Evolutionary conservation across 1,140 invertebrate species (phyloP), one percentile per base, ranked within the genome.

Genomic region (Ptiloglossa arizonensis): DNA sequence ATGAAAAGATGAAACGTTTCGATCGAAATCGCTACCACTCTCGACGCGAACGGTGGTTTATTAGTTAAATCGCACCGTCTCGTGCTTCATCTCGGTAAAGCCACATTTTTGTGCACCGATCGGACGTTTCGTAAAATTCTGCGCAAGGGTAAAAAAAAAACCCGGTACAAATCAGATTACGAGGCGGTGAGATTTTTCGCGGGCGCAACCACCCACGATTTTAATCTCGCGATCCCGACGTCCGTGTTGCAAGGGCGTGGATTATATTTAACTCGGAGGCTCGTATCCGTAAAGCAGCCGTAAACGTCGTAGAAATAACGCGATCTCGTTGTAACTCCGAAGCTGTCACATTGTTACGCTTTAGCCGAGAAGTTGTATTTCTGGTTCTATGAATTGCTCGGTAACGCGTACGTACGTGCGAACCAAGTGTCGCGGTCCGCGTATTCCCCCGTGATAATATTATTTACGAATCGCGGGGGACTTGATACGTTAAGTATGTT

Each of bases 261-360:
- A 60, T 60, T 60, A 60, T 60, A 60, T 60, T 60, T 60, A 60
- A 38, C 32, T 11, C 32, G 35, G 32, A 38, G 0, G 19, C 19
- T 22, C 57, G n/a, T 38, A 9, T 60, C 35, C 8, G 35, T 5
- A 38, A 60, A 60, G 19, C 57, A 41, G 35, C 35, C 32, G n/a
- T 60, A 60, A 60, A 60, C 11, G 57, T 38, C 57, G 57, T 19
- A 22, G 57, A 38, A 41, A 60, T 22, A 60, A 35, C 27, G 19
- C 29, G 57, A 22, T 56, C 57, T 60, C 29, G 57, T 11, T n/a
- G 57, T 17, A 38, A 29, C 32, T 60, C 57, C 32, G 17, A 22
- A n/a, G 17, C 19, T 38, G 57, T 60, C 57, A 22, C 19, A 60
- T 60, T 60, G 57, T 60, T 38, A 35, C 57, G 32, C 19, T 38